Evolutionary conservation across 64 coral and sea anemone genomes (phyloP).

Genomic region (Actinia tenebrosa): DNA sequence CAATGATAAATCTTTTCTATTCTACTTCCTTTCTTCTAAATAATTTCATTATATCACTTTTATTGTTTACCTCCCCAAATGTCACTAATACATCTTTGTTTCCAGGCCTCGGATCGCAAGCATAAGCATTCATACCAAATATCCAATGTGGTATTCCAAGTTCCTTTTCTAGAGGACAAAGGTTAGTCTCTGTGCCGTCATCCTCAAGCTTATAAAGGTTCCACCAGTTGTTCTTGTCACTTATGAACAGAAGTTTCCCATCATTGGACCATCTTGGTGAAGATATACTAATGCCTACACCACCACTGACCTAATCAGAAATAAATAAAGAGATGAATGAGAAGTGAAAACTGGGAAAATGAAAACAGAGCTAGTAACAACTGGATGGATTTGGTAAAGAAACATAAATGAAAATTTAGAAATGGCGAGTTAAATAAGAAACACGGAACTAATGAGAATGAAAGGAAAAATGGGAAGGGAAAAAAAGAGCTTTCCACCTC

Average conservation of each 20-base stretch:
- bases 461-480: background rate
- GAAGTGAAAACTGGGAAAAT: background rate
- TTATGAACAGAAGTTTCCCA: slow-evolving; percentile 72
- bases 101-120: slow-evolving; percentile 52
- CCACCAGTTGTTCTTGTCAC: slow-evolving; percentile 97
- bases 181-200: slow-evolving; percentile 53
- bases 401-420: too few species aligned
- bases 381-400: background rate
- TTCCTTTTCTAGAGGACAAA: slow-evolving; percentile 62
- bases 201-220: slow-evolving; percentile 78
- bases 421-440: background rate
- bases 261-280: slow-evolving; percentile 72
- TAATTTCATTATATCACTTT: background rate
- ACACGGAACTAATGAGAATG: background rate
- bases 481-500: background rate
- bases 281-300: slow-evolving; percentile 71
- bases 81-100: background rate
- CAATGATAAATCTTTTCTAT: too few species aligned
- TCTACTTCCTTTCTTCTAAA: too few species aligned
- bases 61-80: background rate
- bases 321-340: background rate
- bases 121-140: slow-evolving; percentile 74
- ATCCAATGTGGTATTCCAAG: slow-evolving; percentile 72
- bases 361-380: background rate
- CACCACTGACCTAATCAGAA: slow-evolving; percentile 48